Evolutionary conservation across 2,113 vertebrate genomes (phyloP), one percentile per base, ranked within the genome.

Genomic region (Crotalus tigris): DNA sequence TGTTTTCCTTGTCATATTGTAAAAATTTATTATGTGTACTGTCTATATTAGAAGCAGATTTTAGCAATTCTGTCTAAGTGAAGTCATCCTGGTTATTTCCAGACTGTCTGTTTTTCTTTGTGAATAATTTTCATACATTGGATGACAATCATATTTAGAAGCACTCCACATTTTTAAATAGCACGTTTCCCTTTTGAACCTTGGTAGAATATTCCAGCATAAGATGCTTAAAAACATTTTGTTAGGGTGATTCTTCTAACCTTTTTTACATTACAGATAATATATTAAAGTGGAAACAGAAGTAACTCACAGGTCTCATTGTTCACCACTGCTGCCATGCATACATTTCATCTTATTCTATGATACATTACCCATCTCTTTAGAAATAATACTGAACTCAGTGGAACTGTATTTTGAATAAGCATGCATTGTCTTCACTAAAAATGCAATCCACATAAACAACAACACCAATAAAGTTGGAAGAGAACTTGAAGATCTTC

Each of bases 1-100:
- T 99, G 98, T 98, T 99, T 99, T 98, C 97, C 98, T 98, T 98
- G 98, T 99, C 98, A 99, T 98, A 98, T 98, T 98, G 98, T 99
- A 99, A 98, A 98, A 99, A 99, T 98, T 98, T 98, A 98, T 99
- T 98, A 98, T 98, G 98, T 98, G 98, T 98, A 98, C 98, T 97
- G 97, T 98, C 97, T 98, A 98, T 98, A 98, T 99, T 98, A 98
- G 98, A 99, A 99, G 98, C 98, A 98, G 98, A 98, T 99, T 98
- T 96, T 97, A 97, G 98, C 98, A 98, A 98, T 98, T 98, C 98
- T 98, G 98, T 98, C 98, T 97, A 98, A 98, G 98, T 99, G 98
- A 99, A 99, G 98, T 99, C 99, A 99, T 98, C 98, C 97, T 96
- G 94, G 97, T 97, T 98, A 96, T 97, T 98, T 98, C 97, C 98